phyloP scores from a whole-genome alignment of 2,888 invertebrate genomes.

The Pardosa pseudoannulata region DNA sequence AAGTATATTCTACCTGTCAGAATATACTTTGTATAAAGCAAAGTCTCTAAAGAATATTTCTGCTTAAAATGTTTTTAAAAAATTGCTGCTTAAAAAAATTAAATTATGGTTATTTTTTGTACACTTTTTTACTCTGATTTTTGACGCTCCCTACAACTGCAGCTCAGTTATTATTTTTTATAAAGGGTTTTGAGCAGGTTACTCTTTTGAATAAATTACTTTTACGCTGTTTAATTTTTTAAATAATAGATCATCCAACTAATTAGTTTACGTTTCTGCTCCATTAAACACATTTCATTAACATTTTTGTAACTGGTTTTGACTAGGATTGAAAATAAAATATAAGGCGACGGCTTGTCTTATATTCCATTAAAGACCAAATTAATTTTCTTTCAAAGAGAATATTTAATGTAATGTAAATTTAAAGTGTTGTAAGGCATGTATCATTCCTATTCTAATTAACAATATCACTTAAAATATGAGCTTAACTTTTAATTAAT shows the following conservation, averaged over 20 bases:
- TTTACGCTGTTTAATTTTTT: no score
- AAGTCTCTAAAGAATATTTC: no score
- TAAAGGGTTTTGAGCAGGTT: no score
- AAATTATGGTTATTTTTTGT: no score
- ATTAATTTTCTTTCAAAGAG: neutral
- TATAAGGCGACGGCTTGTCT: neutral
- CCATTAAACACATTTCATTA: neutral
- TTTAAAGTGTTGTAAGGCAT: neutral
- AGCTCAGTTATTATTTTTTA: no score
- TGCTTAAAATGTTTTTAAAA: no score
- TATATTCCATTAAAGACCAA: neutral
- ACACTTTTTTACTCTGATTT: no score
- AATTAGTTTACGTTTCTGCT: neutral
- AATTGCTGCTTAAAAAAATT: no score
- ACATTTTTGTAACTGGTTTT: neutral
- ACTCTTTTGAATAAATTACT: no score
- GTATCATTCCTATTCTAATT: neutral
- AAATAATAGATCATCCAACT: neutral
- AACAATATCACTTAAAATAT: neutral
- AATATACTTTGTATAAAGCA: no score
- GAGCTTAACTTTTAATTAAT: neutral
- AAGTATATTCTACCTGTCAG: no score
- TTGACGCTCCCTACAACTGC: no score
- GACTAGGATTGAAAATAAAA: neutral
- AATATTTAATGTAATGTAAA: neutral